A percentile compares a stretch with the other conserved stretches of the same genome.
phyloP scores from a whole-genome alignment of 2,797 vertebrate species.

The Sciurus carolinensis region DNA sequence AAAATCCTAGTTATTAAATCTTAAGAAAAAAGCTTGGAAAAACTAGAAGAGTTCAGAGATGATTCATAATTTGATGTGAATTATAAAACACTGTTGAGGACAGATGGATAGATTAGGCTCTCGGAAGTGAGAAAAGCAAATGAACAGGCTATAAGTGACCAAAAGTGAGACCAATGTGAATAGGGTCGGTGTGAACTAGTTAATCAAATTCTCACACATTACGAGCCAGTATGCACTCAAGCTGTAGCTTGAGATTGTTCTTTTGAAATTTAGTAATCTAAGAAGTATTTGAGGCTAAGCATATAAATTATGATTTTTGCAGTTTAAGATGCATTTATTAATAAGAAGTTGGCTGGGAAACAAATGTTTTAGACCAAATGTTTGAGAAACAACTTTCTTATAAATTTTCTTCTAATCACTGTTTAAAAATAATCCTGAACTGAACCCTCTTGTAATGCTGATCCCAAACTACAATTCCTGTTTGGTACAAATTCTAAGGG shows the following conservation, averaged over 20 bases:
- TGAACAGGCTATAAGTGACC: background rate
- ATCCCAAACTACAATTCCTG: background rate
- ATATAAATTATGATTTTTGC: background rate
- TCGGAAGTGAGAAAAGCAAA: background rate
- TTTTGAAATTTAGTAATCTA: background rate
- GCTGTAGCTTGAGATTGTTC: background rate
- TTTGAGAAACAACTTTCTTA: conserved; percentile 55
- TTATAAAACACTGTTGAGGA: background rate
- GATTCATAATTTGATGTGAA: background rate
- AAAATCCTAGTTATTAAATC: background rate
- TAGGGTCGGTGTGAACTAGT: background rate
- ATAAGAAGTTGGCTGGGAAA: background rate
- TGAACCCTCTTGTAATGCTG: background rate
- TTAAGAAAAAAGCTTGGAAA: background rate
- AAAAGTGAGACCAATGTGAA: background rate
- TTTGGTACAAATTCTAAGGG: conserved; percentile 5
- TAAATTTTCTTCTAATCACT: conserved; percentile 20
- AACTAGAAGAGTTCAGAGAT: background rate
- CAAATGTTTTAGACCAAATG: conserved; percentile 19
- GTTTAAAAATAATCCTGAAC: background rate
- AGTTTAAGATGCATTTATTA: background rate
- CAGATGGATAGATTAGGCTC: background rate
- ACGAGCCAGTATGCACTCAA: background rate
- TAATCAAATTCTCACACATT: background rate
- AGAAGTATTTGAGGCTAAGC: background rate